Evolutionary conservation across 2,888 invertebrate genomes (phyloP), one percentile per base, ranked within the genome.

Genomic region (Leptopilina syphax): DNA sequence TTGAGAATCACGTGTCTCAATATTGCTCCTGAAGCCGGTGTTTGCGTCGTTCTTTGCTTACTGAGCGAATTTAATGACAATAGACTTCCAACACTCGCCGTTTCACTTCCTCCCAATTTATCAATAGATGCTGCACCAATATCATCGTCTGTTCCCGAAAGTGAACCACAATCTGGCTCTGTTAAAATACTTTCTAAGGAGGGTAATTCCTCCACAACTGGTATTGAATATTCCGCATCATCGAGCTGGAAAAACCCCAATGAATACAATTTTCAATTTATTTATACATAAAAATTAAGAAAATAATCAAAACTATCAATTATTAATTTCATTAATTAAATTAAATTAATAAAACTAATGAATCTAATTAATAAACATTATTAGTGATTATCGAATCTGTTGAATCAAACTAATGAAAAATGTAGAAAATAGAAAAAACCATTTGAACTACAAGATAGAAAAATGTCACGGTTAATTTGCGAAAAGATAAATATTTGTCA

Each of bases 171-270:
- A 86, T 95, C 95, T 86, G 94, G 93, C 90, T 96, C 96, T 92
- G 96, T 96, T 70, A 97, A 92, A 86, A 97, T 96, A 89, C 96
- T 96, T 91, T 97, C 97, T 86, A 97, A 92, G 0, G 97, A 95
- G 18, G 96, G 97, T 83, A 96, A 93, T 84, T 95, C 94, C 81
- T 95, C 95, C 79, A 96, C 94, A n/a, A 95, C 94, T 68, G 96
- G 96, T 88, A 97, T 95, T 85, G 96, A 95, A 92, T 95, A 97
- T 91, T 97, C 97, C 76, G 94, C 94, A 93, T 96, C 96, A 91
- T 97, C 96, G 84, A 97, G 92, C 96, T 96, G 87, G 78, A 93
- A 73, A 73, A 34, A 34, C 4, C 34, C 34, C 34, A 34, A 34
- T 34, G 34, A 34, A 34, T 34, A 34, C 34, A 3, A 34, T 34